A percentile compares a stretch with the other conserved stretches of the same genome.
Evolutionary conservation across 2,888 invertebrate genomes (phyloP).

Genomic region (Dastarcus helophoroides): DNA sequence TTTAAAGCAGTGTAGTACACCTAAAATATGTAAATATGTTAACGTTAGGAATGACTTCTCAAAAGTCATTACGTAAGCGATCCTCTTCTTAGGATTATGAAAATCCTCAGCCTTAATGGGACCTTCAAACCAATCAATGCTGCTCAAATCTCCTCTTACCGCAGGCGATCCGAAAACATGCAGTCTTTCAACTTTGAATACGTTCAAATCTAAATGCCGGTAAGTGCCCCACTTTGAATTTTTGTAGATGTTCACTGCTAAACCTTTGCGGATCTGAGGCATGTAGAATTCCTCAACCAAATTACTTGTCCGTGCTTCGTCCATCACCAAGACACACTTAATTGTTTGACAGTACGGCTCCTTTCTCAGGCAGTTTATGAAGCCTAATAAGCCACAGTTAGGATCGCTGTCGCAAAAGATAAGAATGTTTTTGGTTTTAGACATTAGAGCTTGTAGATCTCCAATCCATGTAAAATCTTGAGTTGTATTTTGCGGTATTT

Average conservation of each 20-base stretch:
- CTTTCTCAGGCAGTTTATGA: constrained; percentile 73
- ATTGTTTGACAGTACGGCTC: constrained; percentile 51
- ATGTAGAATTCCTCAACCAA: constrained; percentile 51
- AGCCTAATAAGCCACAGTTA: constrained; percentile 68
- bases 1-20: constrained; percentile 1
- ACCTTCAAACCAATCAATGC: constrained; percentile 69
- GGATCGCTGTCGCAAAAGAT: constrained; percentile 50
- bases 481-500: too few relatives aligned
- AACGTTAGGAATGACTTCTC: too few relatives aligned
- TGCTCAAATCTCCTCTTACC: constrained; percentile 75
- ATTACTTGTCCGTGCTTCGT: constrained; percentile 53
- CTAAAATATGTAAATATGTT: too few relatives aligned
- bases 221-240: constrained; percentile 51
- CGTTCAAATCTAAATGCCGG: constrained; percentile 58
- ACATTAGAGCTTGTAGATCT: constrained; percentile 24
- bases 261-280: constrained; percentile 55
- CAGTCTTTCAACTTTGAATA: constrained; percentile 37
- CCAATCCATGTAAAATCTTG: background rate
- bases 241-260: constrained; percentile 65
- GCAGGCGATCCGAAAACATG: constrained; percentile 68
- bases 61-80: too few relatives aligned
- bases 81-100: too few relatives aligned
- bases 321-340: constrained; percentile 50
- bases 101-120: constrained; percentile 27
- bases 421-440: constrained; percentile 36